Evolutionary conservation across 2,888 invertebrate species (phyloP), one percentile per base, ranked within the genome.

Genomic region (Craniophora ligustri): DNA sequence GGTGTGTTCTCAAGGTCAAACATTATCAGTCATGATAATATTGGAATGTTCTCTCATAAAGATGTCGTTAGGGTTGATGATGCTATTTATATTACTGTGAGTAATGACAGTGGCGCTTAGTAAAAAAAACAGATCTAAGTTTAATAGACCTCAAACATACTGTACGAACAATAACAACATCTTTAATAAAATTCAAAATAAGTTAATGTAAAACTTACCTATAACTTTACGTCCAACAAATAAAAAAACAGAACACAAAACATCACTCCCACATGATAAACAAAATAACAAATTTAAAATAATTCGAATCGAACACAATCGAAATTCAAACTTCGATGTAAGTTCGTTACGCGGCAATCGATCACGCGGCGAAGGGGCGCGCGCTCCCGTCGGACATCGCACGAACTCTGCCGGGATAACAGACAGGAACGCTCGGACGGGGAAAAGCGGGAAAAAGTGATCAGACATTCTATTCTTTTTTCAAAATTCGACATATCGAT

Each of bases 311-410:
- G 16, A 47, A 49, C 35, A 6, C 19, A 19, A 48, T 56, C 46
- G 38, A 46, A 72, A 55, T 65, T 64, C 45, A 36, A 68, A 68
- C 53, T 60, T 76, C 72, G 73, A 66, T 57, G 35, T 38, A 82
- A 84, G 83, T 84, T 82, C 58, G 72, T 61, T 59, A 51, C 70
- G 55, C 49, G 51, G 57, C 53, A 66, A 56, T 70, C 73, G 60
- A 73, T 61, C 54, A 58, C 48, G 40, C 32, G 21, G 48, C 68
- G 53, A 72, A 65, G 76, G 75, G 76, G 84, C 88, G 84, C 81
- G 84, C 84, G 79, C 75, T 82, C 85, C 82, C 82, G 75, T 40
- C 82, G 82, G 79, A 70, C 70, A 79, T 71, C 86, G 82, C 82
- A 81, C 79, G 76, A 60, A 83, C 79, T 89, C 79, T 89, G 89